Evolutionary conservation across 1,140 invertebrate genomes (phyloP).

Genomic region (Doryteuthis pealeii): DNA sequence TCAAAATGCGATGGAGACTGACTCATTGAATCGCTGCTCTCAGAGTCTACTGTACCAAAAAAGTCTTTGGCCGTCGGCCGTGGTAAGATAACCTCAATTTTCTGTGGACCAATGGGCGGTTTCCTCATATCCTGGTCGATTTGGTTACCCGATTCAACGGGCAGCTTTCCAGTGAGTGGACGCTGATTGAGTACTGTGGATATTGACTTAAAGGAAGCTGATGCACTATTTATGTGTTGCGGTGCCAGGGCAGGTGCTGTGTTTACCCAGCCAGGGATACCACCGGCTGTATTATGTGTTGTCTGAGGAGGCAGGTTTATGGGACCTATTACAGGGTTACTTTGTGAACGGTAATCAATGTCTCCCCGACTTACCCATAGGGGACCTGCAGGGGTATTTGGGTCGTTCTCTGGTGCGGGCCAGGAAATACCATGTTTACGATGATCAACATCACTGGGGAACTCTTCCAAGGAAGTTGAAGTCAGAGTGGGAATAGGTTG

Average conservation of each 20-base stretch:
- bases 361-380: not conserved
- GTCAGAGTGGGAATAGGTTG: not conserved
- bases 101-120: not conserved
- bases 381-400: not conserved
- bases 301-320: not conserved
- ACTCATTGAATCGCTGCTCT: not conserved
- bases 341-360: conserved; percentile 1
- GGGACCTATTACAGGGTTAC: not conserved
- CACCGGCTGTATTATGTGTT: not conserved
- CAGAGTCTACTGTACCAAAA: not conserved
- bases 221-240: not conserved
- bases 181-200: conserved; percentile 1
- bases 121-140: conserved; percentile 2
- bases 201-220: not conserved
- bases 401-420: not conserved
- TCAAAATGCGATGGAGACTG: not conserved
- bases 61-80: conserved; percentile 1
- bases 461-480: not conserved
- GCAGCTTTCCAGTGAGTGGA: not conserved
- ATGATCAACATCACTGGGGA: conserved; percentile 9
- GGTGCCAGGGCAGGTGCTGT: not conserved
- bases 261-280: not conserved
- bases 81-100: not conserved
- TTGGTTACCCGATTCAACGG: not conserved
- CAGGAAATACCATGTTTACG: not conserved